Evolutionary conservation across 2,888 invertebrate genomes (phyloP), one percentile per base, ranked within the genome.

Genomic region (Chironomus tentans): DNA sequence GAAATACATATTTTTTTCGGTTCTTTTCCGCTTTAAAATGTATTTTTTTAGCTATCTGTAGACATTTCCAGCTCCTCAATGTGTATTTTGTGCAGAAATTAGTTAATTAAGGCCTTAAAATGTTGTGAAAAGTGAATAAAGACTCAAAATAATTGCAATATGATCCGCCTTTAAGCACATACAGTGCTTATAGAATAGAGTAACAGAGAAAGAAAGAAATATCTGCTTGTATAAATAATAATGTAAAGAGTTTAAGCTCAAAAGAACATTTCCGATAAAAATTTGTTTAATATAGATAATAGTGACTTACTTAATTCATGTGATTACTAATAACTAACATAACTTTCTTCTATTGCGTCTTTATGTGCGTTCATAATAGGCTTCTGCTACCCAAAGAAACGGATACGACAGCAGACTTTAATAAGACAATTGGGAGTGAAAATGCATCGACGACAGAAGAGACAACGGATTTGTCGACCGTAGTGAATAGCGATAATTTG

Each of bases 371-470:
- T 24, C 18, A 24, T 65, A 50, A 2, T 50, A 56, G 56, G 65
- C 65, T 65, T 65, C 65, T 65, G 12, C 74, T 74, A 47, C 74
- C 65, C n/a, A 74, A 68, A 68, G 74, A 74, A 74, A 48, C 74
- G 12, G 74, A 74, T 10, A 68, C 74, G 21, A 61, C 22, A 12
- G 38, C n/a, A n/a, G n/a, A n/a, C 62, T 15, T 38, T 38, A 4
- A n/a, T n/a, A 65, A 50, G 13, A 68, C 10, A 7, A 28, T 6
- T 47, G 47, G 74, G 47, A 68, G 47, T 24, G 65, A 22, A n/a
- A 50, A 24, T 28, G 28, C 68, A 18, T 38, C 65, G 24, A 24
- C 21, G 10, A 18, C 18, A 21, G 65, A 65, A 24, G 65, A 65
- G 21, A 65, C 62, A 38, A 68, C 65, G 22, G 68, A 47, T 13